These are phyloP conservation scores for Montipora capricornis DNA, from an alignment of 64 coral and sea anemone genomes.

Conservation along the genomic window DNA sequence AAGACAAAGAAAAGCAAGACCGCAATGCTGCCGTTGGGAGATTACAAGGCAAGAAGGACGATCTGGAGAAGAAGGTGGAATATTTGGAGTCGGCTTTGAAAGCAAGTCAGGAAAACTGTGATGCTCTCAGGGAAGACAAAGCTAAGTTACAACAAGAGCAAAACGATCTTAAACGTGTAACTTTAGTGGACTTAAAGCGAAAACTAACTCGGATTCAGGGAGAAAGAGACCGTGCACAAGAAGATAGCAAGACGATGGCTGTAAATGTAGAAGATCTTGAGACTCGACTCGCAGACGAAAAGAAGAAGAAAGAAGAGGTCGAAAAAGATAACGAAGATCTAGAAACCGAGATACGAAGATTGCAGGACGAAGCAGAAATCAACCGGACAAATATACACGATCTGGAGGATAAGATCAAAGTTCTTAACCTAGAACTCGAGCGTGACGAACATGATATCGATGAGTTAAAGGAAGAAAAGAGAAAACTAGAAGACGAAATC, in stretches of 20 bases:
- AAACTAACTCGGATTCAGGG: constrained; percentile 65
- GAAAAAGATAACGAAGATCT: constrained; percentile 74
- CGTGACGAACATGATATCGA: constrained; percentile 76
- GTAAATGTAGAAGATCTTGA: constrained; percentile 78
- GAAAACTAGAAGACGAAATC: constrained; percentile 56
- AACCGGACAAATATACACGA: constrained; percentile 51
- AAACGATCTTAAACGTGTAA: constrained; percentile 32
- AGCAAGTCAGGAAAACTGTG: constrained; percentile 13
- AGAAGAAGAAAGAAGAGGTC: constrained; percentile 27
- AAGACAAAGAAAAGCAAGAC: constrained; percentile 48
- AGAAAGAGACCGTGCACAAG: constrained; percentile 76
- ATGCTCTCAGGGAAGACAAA: constrained; percentile 24
- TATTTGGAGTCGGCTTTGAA: constrained; percentile 31
- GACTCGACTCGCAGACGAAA: constrained; percentile 45
- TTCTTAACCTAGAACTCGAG: constrained; percentile 65
- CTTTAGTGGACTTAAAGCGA: constrained; percentile 52
- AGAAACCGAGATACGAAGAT: constrained; percentile 50
- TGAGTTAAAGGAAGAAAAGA: constrained; percentile 73
- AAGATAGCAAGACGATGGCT: constrained; percentile 59
- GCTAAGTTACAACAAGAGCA: constrained; percentile 21
- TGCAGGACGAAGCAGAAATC: constrained; percentile 36
- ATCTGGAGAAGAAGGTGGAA: constrained; percentile 16
- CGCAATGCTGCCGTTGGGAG: neutral
- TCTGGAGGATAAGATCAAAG: constrained; percentile 81
- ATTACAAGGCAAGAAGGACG: constrained; percentile 5